Percentiles rank a stretch among this genome's conserved stretches.
These are phyloP conservation scores for Peromyscus californicus DNA, from an alignment of 2,113 vertebrate species.

Conservation along the genomic window DNA sequence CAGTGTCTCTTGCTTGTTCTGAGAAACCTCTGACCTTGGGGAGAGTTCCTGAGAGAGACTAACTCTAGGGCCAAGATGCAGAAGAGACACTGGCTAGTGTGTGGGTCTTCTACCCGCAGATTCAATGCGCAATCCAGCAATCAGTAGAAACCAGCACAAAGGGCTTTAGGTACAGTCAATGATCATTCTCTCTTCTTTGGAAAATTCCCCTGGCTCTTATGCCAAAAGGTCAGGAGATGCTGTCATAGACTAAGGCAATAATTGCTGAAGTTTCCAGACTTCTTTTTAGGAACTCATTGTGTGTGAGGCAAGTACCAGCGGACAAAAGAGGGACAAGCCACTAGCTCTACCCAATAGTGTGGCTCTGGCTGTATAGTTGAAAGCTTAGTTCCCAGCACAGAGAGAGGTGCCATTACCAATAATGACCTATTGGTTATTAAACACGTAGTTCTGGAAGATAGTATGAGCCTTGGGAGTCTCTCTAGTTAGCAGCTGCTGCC, in stretches of 20 bases:
- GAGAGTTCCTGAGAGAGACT: not conserved
- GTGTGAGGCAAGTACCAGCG: not conserved
- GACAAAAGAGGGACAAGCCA: not conserved
- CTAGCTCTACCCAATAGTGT: not conserved
- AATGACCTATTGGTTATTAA: not conserved
- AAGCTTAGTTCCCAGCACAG: not conserved
- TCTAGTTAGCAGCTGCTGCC: not conserved
- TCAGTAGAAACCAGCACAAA: not conserved
- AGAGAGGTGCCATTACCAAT: not conserved
- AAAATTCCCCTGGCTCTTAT: not conserved
- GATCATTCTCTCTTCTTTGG: not conserved
- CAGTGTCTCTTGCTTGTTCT: not conserved
- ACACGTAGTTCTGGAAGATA: not conserved
- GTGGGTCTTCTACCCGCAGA: not conserved
- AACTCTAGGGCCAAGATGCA: not conserved
- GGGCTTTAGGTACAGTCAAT: not conserved
- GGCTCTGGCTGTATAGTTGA: not conserved
- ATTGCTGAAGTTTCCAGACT: not conserved
- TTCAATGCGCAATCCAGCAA: not conserved
- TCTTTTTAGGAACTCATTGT: not conserved
- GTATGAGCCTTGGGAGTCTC: not conserved
- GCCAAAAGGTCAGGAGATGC: not conserved
- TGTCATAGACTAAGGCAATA: not conserved
- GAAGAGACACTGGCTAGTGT: not conserved
- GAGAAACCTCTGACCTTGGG: not conserved